These are phyloP conservation scores for Propithecus coquereli DNA, from an alignment of 2,113 vertebrate genomes.

Conservation along the genomic window DNA sequence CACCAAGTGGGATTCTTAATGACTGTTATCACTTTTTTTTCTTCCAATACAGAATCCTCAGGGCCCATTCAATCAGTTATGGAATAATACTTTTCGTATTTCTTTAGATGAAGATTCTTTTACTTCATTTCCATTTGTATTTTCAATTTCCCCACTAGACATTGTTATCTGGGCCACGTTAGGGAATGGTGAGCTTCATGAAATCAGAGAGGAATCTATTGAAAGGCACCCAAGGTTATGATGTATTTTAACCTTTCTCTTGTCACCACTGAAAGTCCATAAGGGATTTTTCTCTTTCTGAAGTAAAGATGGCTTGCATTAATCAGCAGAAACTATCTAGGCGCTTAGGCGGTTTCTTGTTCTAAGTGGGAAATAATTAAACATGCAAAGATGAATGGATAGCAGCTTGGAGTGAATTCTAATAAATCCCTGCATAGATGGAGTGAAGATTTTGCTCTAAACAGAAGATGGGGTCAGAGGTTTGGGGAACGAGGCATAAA, in stretches of 20 bases:
- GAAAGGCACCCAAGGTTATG: slow-evolving; percentile 81
- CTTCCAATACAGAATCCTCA: slow-evolving; percentile 72
- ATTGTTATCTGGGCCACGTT: slow-evolving; percentile 89
- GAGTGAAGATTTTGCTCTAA: slow-evolving; percentile 19
- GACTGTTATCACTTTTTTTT: slow-evolving; percentile 68
- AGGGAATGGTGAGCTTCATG: slow-evolving; percentile 80
- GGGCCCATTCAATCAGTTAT: slow-evolving; percentile 82
- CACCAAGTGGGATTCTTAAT: slow-evolving; percentile 78
- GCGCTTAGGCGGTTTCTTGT: slow-evolving; percentile 43
- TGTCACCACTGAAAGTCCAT: slow-evolving; percentile 72
- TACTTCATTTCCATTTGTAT: slow-evolving; percentile 90
- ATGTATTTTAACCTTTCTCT: slow-evolving; percentile 80
- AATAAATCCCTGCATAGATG: slow-evolving; percentile 45
- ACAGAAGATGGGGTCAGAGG: slow-evolving; percentile 61
- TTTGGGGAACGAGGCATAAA: slow-evolving; percentile 61
- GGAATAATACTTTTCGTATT: slow-evolving; percentile 83
- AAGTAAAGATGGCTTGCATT: slow-evolving; percentile 63
- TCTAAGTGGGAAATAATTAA: slow-evolving; percentile 81
- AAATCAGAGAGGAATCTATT: slow-evolving; percentile 82
- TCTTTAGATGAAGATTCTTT: slow-evolving; percentile 81
- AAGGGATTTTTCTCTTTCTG: slow-evolving; percentile 77
- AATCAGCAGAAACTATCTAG: slow-evolving; percentile 79
- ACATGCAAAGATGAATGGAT: slow-evolving; percentile 73
- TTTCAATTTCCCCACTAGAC: slow-evolving; percentile 87
- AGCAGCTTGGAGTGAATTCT: slow-evolving; percentile 73